Base-by-base conservation (phyloP, 2,888 invertebrate genomes). In the Hyalella azteca region DNA sequence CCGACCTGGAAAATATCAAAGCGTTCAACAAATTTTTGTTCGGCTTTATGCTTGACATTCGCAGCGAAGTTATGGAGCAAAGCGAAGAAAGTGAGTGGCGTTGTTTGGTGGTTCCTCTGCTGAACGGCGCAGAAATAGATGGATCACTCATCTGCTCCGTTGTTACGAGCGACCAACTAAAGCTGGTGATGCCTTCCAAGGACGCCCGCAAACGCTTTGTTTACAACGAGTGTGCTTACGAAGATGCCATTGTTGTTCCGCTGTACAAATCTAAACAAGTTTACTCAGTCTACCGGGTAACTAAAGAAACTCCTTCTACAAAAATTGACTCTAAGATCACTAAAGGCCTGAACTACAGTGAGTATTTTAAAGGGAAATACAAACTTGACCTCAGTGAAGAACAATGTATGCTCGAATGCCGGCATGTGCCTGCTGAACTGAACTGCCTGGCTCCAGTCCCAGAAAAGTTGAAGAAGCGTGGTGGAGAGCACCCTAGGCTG, bases 361-460 rank as follows among this genome's bases (percentile, higher is more conserved):
- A 93, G 19, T 98, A 98, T 87, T 96, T 93, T 86, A 87, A 89
- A 1, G 89, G 90, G 11, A 95, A 94, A 87, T 96, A 98, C 87
- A 89, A 91, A 29, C 87, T 93, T 36, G 87, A 88, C 1, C 90
- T 90, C 41, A 91, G 93, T 84, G 88, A 89, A 40, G 87, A 91
- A 0, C 95, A 95, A 86, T 94, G 94, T 0, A 88, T 98, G 85
- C 88, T 98, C 3, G 93, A 94, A 88, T 97, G 95, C 1, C 93
- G 93, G 87, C 90, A 91, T 73, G 89, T 93, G 13, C 91, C 92
- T 0, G 89, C 87, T 11, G 89, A 90, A 82, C 87, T 91, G 22
- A 92, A 92, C 86, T 91, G 90, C 82, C 89, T 91, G n/a, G 91
- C 90, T 86, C 78, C 89, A 89, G 85, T 86, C 88, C 82, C 88